Percentiles rank a stretch among this genome's conserved stretches.
These are phyloP conservation scores for Tarsius wallacei DNA, from an alignment of 2,797 vertebrate species.

Conservation along the genomic window DNA sequence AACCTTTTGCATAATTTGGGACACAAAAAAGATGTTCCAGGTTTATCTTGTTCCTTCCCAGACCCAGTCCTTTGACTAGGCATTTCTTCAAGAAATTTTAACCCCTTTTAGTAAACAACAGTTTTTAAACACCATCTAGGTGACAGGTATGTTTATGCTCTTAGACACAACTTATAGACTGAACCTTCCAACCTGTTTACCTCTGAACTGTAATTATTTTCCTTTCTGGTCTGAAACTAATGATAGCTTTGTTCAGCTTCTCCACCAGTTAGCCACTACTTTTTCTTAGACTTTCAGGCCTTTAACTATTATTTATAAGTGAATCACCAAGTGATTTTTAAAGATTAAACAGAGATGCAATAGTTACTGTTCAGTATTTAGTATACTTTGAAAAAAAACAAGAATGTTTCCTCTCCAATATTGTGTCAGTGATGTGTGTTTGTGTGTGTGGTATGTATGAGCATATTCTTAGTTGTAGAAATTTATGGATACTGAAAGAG, in stretches of 20 bases:
- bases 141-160: background rate
- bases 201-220: background rate
- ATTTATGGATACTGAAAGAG: background rate
- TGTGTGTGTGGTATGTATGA: rapidly evolving
- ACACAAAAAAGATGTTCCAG: background rate
- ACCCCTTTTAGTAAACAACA: background rate
- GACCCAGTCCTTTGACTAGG: background rate
- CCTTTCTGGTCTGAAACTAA: background rate
- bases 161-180: background rate
- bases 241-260: background rate
- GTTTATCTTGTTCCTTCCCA: background rate
- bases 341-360: background rate
- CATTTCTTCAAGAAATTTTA: background rate
- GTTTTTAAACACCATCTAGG: background rate
- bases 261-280: background rate
- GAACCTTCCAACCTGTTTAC: no score
- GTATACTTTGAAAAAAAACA: background rate
- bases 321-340: background rate
- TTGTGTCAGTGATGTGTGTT: background rate
- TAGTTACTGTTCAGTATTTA: background rate
- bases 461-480: background rate
- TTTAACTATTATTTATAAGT: background rate
- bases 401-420: background rate
- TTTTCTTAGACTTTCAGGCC: background rate
- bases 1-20: background rate